Conservation (phyloP, 2,113 vertebrate genomes). For the Macrotus californicus region DNA sequence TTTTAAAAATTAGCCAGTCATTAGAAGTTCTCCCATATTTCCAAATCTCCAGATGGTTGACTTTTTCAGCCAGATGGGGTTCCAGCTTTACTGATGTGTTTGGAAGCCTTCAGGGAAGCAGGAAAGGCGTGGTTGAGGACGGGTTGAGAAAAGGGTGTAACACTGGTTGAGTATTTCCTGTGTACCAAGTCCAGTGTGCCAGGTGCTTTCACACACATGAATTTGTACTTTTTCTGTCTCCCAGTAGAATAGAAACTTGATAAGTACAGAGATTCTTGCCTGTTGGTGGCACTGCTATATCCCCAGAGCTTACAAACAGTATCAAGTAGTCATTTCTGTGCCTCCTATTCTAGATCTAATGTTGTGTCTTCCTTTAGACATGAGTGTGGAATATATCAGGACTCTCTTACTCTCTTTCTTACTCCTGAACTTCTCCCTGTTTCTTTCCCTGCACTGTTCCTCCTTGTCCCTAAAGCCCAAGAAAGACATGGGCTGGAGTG, state of each 20-base stretch:
- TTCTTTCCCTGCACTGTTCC: neutral
- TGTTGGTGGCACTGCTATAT: neutral
- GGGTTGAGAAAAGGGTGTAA: neutral
- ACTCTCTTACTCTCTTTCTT: neutral
- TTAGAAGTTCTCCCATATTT: constrained; percentile 67
- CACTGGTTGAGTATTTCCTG: neutral
- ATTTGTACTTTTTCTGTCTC: accelerated
- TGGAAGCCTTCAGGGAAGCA: constrained; percentile 49
- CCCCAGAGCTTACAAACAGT: neutral
- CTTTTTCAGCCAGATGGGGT: constrained; percentile 60
- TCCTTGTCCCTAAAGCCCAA: neutral
- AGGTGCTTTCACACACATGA: neutral
- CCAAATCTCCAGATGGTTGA: constrained; percentile 66
- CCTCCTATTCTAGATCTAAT: neutral
- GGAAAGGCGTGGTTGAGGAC: neutral
- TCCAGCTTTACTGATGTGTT: constrained; percentile 63
- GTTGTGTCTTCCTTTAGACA: neutral
- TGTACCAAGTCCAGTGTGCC: neutral
- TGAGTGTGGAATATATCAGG: neutral
- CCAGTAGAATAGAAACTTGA: neutral
- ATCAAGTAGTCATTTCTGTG: neutral
- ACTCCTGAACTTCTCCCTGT: neutral
- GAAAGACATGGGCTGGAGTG: neutral
- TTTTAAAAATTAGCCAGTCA: constrained; percentile 25
- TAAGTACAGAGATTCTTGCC: neutral